These are phyloP conservation scores for Clarias gariepinus DNA, from an alignment of 2,113 vertebrate genomes.

Conservation along the genomic window DNA sequence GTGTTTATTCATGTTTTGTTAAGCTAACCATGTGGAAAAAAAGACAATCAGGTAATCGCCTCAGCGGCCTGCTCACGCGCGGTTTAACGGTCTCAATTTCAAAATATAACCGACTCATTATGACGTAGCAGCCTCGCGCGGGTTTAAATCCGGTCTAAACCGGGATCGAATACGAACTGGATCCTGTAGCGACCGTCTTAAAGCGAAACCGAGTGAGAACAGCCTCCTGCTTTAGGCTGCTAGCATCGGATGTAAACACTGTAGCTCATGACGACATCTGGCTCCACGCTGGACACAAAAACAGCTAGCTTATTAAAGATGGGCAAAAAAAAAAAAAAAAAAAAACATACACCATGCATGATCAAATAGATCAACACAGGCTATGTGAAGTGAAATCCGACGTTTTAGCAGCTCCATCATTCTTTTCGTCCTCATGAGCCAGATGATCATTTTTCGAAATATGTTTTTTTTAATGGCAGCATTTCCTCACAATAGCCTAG, in stretches of 20 bases:
- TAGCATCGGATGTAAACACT: constrained; percentile 39
- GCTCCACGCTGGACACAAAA: neutral
- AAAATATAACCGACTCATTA: neutral
- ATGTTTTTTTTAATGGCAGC: neutral
- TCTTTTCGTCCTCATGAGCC: constrained; percentile 50
- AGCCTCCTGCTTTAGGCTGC: neutral
- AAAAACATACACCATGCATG: neutral
- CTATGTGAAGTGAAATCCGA: constrained; percentile 43
- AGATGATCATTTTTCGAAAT: constrained; percentile 46
- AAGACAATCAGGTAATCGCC: neutral
- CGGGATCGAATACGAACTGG: neutral
- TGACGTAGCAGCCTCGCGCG: neutral
- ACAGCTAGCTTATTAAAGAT: neutral
- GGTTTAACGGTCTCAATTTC: neutral
- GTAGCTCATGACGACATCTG: constrained; percentile 39
- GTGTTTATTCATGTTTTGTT: neutral
- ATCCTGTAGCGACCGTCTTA: too few relatives aligned
- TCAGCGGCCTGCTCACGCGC: neutral
- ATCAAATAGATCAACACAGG: neutral
- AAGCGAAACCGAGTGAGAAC: neutral
- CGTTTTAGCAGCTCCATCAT: constrained; percentile 52
- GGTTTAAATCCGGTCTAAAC: neutral
- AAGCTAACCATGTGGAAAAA: neutral
- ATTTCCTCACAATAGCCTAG: neutral
- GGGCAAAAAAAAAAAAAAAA: neutral